A percentile compares a stretch with the other conserved stretches of the same genome.
phyloP scores from a whole-genome alignment of 92 coral and sea anemone genomes.

The Pocillopora meandrina region DNA sequence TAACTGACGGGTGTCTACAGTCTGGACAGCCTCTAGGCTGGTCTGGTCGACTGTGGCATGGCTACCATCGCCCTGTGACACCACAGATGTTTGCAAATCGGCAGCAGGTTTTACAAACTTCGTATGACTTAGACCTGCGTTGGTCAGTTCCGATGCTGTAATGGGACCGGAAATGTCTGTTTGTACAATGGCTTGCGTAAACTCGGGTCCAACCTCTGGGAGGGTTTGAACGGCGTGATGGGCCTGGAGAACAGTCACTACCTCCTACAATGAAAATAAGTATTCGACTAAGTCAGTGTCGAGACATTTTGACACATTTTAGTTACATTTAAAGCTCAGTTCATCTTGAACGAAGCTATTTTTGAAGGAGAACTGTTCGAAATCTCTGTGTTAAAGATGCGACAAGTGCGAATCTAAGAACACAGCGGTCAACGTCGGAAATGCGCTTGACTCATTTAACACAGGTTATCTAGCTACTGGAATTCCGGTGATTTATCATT shows the following conservation, averaged over 20 bases:
- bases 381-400: no score
- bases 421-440: no score
- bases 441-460: no score
- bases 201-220: slow-evolving; percentile 77
- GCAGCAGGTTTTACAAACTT: slow-evolving; percentile 40
- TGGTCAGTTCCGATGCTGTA: slow-evolving; percentile 64
- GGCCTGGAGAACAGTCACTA: slow-evolving; percentile 82
- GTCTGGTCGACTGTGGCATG: neutral
- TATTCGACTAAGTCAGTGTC: no score
- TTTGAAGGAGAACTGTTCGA: no score
- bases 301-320: no score
- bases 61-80: slow-evolving; percentile 15
- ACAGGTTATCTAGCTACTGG: no score
- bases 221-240: slow-evolving; percentile 82
- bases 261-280: slow-evolving; percentile 56
- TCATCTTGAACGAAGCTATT: no score
- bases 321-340: no score
- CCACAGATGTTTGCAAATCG: slow-evolving; percentile 22
- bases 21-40: slow-evolving; percentile 3
- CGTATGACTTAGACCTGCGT: slow-evolving; percentile 49
- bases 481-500: no score
- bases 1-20: slow-evolving; percentile 4
- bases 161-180: slow-evolving; percentile 90
- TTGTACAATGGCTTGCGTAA: slow-evolving; percentile 90
- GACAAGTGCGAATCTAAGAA: no score